Percentiles rank a stretch among this genome's conserved stretches.
These are phyloP conservation scores for Lophius americanus DNA, from an alignment of 2,797 vertebrate species.

Conservation along the genomic window DNA sequence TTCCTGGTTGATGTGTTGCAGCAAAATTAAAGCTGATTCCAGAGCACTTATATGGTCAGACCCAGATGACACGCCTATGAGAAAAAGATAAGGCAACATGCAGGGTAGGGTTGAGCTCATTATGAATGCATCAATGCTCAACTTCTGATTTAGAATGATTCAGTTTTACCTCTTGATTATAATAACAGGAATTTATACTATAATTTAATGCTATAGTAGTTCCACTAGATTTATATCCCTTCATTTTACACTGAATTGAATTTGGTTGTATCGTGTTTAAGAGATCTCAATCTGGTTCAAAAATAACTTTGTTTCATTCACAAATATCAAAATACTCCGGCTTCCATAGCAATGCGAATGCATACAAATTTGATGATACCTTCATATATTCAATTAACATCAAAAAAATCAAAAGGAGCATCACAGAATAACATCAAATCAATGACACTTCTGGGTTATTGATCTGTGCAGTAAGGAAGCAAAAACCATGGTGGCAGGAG, in stretches of 20 bases:
- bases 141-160: background rate
- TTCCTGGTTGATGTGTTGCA: slow-evolving; percentile 55
- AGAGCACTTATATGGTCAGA: slow-evolving; percentile 60
- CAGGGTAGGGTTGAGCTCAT: background rate
- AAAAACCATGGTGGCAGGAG: too few species aligned
- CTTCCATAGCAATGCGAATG: background rate
- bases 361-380: background rate
- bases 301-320: background rate
- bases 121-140: background rate
- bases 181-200: background rate
- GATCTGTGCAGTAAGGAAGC: too few species aligned
- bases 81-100: slow-evolving; percentile 5
- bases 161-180: background rate
- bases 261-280: background rate
- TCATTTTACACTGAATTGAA: background rate
- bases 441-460: too few species aligned
- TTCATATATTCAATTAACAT: background rate
- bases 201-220: background rate
- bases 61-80: slow-evolving; percentile 64
- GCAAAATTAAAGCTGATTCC: slow-evolving; percentile 72
- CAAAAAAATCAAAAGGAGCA: too few species aligned
- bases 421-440: too few species aligned
- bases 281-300: background rate
- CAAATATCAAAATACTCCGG: background rate
- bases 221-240: background rate